These are phyloP conservation scores for Leptogaster cylindrica DNA, from an alignment of 2,888 invertebrate genomes.

Conservation along the genomic window DNA sequence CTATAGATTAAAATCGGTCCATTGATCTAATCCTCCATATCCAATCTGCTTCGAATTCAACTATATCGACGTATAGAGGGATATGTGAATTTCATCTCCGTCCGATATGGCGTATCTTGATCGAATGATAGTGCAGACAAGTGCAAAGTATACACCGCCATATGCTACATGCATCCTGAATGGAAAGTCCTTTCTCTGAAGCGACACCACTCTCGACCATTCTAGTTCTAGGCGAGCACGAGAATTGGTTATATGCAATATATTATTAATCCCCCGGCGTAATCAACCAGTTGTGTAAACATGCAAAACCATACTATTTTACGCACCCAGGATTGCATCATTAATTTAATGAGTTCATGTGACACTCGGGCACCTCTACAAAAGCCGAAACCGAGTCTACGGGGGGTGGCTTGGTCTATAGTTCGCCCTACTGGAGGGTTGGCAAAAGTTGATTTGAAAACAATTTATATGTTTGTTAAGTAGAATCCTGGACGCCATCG, in stretches of 20 bases:
- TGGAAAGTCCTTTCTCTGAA: not conserved
- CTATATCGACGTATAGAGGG: no score
- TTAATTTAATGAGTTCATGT: slow-evolving; percentile 47
- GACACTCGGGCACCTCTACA: slow-evolving; percentile 32
- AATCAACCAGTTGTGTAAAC: slow-evolving; percentile 47
- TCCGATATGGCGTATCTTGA: no score
- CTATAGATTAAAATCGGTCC: slow-evolving; percentile 48
- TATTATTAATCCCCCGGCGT: slow-evolving; percentile 46
- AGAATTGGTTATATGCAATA: slow-evolving; percentile 45
- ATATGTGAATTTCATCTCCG: no score
- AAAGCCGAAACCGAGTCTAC: not conserved
- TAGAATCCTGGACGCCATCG: slow-evolving; percentile 10
- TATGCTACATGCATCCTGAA: not conserved
- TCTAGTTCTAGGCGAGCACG: not conserved
- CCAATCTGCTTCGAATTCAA: no score
- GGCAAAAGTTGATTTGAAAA: slow-evolving; percentile 39
- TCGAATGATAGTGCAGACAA: no score
- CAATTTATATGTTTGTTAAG: slow-evolving; percentile 39
- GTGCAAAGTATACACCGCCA: no score
- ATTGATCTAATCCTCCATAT: slow-evolving; percentile 45
- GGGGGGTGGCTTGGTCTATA: not conserved
- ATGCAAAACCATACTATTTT: slow-evolving; percentile 46
- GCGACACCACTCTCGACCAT: not conserved
- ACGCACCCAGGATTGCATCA: slow-evolving; percentile 46
- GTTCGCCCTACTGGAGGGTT: slow-evolving; percentile 3